Evolutionary conservation across 2,888 invertebrate species (phyloP).

Genomic region (Toxonevra muliebris): DNA sequence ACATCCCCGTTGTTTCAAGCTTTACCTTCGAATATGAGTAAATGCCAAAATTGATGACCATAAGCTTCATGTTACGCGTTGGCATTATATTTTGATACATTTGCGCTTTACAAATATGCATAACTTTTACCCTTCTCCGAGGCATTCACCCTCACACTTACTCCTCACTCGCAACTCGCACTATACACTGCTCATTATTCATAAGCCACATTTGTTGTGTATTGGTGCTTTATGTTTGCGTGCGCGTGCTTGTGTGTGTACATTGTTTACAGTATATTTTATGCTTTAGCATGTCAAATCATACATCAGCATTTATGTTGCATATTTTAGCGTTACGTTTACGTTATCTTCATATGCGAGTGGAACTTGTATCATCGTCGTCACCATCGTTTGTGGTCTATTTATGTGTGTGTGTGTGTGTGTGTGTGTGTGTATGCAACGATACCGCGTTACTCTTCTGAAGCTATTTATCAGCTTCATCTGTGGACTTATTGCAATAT

Average conservation of each 20-base stretch:
- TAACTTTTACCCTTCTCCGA: constrained; percentile 16
- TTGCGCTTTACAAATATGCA: constrained; percentile 42
- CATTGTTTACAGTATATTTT: constrained; percentile 42
- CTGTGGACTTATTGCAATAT: constrained; percentile 8
- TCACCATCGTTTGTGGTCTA: too few relatives aligned
- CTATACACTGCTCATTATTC: constrained; percentile 40
- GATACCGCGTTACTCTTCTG: constrained; percentile 44
- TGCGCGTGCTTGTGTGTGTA: neutral
- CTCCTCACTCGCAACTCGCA: constrained; percentile 5
- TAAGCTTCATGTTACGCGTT: constrained; percentile 50
- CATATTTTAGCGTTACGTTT: constrained; percentile 6
- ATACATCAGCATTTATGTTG: constrained; percentile 55
- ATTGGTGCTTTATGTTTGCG: neutral
- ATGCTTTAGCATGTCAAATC: constrained; percentile 61
- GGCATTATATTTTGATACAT: constrained; percentile 18
- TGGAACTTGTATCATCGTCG: too few relatives aligned
- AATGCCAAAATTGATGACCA: constrained; percentile 62
- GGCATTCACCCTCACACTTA: neutral
- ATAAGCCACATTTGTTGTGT: constrained; percentile 40
- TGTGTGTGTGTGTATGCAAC: neutral
- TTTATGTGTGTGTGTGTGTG: too few relatives aligned
- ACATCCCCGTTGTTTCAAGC: too few relatives aligned
- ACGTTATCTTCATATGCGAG: neutral
- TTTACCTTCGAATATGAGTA: constrained; percentile 21
- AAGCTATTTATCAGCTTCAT: constrained; percentile 49